These are phyloP conservation scores for Emberiza fucata DNA, from an alignment of 2,113 vertebrate species.

Conservation along the genomic window DNA sequence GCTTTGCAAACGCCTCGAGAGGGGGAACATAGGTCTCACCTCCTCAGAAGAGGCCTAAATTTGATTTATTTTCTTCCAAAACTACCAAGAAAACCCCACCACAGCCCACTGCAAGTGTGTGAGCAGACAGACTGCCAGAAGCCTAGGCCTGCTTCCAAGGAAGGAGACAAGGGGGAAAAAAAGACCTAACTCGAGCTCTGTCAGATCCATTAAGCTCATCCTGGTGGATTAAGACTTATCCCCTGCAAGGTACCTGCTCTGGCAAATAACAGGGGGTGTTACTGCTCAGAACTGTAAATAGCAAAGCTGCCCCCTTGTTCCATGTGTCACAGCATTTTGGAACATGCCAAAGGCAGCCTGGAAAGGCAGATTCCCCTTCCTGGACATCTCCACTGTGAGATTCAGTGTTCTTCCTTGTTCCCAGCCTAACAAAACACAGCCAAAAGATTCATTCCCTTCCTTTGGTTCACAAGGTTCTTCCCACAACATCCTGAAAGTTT, in stretches of 20 bases:
- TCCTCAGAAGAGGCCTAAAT: neutral
- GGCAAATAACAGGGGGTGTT: neutral
- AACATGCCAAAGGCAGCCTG: neutral
- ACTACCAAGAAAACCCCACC: neutral
- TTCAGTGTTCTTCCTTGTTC: neutral
- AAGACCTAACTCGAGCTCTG: neutral
- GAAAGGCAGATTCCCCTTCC: neutral
- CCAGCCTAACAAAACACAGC: neutral
- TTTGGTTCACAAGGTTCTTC: neutral
- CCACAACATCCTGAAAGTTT: neutral
- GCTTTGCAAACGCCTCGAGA: rapidly evolving
- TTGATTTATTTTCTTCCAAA: neutral
- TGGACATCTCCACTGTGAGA: neutral
- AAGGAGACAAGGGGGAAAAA: neutral
- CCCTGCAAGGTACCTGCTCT: neutral
- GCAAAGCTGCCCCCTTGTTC: neutral
- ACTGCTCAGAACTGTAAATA: neutral
- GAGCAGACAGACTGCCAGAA: neutral
- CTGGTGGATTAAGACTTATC: neutral
- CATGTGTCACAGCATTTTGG: neutral
- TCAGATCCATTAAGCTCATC: neutral
- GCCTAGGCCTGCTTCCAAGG: neutral
- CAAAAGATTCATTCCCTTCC: neutral
- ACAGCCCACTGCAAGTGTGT: neutral
- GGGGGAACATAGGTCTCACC: rapidly evolving